Percentiles rank a stretch among this genome's conserved stretches.
Conservation (phyloP, 1,140 invertebrate species). For the Zaprionus ornatus region DNA sequence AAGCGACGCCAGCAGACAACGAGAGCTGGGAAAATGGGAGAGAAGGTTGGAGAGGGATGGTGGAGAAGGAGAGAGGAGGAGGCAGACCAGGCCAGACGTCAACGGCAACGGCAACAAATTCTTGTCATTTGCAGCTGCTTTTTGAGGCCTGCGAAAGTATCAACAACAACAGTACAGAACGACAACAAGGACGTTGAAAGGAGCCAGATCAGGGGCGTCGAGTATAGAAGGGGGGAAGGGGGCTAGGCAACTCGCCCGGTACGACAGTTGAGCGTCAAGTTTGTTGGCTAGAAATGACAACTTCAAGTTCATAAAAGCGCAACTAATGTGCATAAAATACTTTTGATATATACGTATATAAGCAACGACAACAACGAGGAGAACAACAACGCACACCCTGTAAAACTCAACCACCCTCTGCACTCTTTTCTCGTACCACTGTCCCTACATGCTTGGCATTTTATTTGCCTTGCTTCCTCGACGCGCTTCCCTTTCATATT, state of each 20-base stretch:
- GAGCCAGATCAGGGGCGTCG: not conserved
- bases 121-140: constrained; percentile 78
- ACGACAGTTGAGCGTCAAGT: constrained; percentile 58
- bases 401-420: not conserved
- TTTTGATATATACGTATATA: constrained; percentile 46
- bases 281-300: constrained; percentile 72
- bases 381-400: constrained; percentile 2
- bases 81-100: not conserved
- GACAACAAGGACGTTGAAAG: constrained; percentile 1
- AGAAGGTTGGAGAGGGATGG: no score
- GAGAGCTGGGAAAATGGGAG: no score
- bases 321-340: constrained; percentile 81
- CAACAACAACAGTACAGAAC: constrained; percentile 44
- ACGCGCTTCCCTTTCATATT: constrained; percentile 73
- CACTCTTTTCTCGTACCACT: not conserved
- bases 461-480: constrained; percentile 61
- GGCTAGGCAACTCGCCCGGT: not conserved
- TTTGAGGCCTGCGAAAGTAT: constrained; percentile 39
- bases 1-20: not conserved
- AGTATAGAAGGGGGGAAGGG: not conserved
- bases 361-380: not conserved
- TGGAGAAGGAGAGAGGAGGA: not conserved
- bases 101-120: constrained; percentile 68
- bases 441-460: constrained; percentile 47
- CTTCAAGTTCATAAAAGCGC: constrained; percentile 79